phyloP scores from a whole-genome alignment of 1,140 invertebrate species.

The Spodoptera frugiperda region DNA sequence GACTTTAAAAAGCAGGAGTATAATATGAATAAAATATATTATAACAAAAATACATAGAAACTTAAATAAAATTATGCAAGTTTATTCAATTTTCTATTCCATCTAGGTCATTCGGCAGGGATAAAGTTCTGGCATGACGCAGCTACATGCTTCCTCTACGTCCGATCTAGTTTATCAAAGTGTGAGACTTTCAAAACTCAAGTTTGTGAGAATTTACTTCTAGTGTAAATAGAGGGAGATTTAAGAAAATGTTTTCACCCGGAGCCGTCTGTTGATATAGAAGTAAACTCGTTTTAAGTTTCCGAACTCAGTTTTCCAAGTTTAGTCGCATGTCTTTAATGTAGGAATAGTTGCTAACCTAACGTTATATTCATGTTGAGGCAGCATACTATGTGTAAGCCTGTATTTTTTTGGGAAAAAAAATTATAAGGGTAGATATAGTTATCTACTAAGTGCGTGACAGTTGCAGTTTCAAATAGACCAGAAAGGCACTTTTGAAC shows the following conservation, averaged over 20 bases:
- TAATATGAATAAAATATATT: too few relatives aligned
- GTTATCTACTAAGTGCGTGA: too few relatives aligned
- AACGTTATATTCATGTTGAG: too few relatives aligned
- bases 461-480: too few relatives aligned
- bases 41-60: background rate
- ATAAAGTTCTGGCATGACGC: background rate
- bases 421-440: too few relatives aligned
- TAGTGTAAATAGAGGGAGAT: constrained; percentile 22
- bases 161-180: constrained; percentile 26
- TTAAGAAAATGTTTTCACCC: constrained; percentile 27
- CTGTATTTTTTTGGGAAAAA: too few relatives aligned
- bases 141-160: background rate
- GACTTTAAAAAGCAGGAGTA: too few relatives aligned
- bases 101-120: constrained; percentile 11
- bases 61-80: background rate
- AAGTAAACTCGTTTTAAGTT: constrained; percentile 10
- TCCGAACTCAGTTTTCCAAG: background rate
- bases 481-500: too few relatives aligned
- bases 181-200: constrained; percentile 17
- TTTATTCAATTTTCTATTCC: background rate
- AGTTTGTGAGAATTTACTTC: constrained; percentile 26
- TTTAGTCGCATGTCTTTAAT: background rate
- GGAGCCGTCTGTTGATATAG: constrained; percentile 10
- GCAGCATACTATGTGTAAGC: too few relatives aligned
- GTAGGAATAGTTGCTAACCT: too few relatives aligned